Evolutionary conservation across 2,113 vertebrate species (phyloP), one percentile per base, ranked within the genome.

Genomic region (Dipodomys merriami): DNA sequence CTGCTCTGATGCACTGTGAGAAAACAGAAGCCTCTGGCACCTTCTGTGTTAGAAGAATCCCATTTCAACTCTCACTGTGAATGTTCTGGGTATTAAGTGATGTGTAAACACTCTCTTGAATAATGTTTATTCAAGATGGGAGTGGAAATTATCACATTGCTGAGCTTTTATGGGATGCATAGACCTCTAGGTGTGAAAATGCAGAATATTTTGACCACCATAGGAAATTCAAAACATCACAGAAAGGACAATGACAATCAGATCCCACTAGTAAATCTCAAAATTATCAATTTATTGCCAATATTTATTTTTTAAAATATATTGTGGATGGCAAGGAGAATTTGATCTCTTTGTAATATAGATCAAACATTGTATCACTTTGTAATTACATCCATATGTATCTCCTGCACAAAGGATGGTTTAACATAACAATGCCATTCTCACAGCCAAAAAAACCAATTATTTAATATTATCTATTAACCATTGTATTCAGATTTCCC

Each of bases 241-340:
- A 27, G 82, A 82, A 46, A 68, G 6, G 85, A 69, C 39, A 76
- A 87, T 79, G 46, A 83, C 92, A 93, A 80, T 84, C 33, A 80
- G 10, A 4, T 44, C 7, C 33, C n/a, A 81, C 23, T 0, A 71
- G 30, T 6, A 46, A 46, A 4, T 85, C 76, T 78, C 69, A 88
- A 23, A 27, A 8, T 81, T 65, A 68, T 82, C 19, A 9, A 53
- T 49, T 39, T 39, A 39, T 11, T 79, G 23, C 4, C n/a, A 57
- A 16, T 72, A 27, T 57, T 88, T 69, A 19, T 88, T 85, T 49
- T 68, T 44, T 74, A 73, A 83, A 22, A n/a, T 33, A 29, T 85
- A 1, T 39, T 76, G 60, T 20, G 13, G n/a, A 1, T 0, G 7
- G 2, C 1, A 25, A 9, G 53, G 76, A 13, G 22, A 88, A 33